Conservation (phyloP, 2,113 vertebrate genomes). For the Dipodomys spectabilis region DNA sequence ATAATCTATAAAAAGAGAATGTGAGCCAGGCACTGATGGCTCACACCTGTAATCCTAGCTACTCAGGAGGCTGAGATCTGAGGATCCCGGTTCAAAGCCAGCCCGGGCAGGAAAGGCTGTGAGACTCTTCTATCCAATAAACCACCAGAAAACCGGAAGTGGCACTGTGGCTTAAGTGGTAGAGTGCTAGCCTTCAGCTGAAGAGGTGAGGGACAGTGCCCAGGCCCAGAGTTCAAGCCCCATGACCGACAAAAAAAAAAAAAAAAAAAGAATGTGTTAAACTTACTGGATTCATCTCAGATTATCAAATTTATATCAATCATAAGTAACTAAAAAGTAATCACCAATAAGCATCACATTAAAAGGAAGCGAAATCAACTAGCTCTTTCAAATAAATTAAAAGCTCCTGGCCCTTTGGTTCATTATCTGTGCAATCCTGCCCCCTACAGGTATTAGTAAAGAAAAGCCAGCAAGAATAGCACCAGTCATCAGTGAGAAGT, state of each 20-base stretch:
- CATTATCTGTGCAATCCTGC: constrained; percentile 45
- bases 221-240: too few relatives aligned
- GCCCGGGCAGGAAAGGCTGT: too few relatives aligned
- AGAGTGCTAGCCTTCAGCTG: too few relatives aligned
- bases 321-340: neutral
- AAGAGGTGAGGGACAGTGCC: too few relatives aligned
- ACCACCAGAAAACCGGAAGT: too few relatives aligned
- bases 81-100: too few relatives aligned
- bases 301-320: constrained; percentile 37
- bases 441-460: constrained; percentile 51
- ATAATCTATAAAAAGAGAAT: neutral
- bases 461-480: constrained; percentile 31
- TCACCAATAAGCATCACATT: constrained; percentile 5
- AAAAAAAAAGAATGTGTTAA: neutral
- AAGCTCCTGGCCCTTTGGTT: neutral
- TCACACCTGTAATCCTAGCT: too few relatives aligned
- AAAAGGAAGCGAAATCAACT: neutral
- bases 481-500: neutral
- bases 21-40: too few relatives aligned
- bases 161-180: too few relatives aligned
- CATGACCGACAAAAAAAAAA: too few relatives aligned
- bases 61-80: too few relatives aligned
- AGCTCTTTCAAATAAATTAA: neutral
- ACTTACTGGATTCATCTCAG: constrained; percentile 11
- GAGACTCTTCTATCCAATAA: too few relatives aligned